Evolutionary conservation across 2,797 vertebrate species (phyloP), one percentile per base, ranked within the genome.

Genomic region (Thalassophryne amazonica): DNA sequence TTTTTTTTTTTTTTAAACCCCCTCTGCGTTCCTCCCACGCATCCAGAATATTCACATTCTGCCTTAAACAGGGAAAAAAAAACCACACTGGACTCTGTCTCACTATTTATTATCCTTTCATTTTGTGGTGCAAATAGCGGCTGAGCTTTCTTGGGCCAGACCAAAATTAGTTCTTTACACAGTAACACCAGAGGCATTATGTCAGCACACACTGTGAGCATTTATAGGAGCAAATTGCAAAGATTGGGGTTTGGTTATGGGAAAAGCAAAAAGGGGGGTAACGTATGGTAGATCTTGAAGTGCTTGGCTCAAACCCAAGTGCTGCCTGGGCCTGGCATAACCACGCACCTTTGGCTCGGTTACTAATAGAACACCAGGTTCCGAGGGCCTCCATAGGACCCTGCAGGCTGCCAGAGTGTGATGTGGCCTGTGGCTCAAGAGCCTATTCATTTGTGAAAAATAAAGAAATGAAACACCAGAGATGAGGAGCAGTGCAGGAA

Each of bases 111-210:
- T 76, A 78, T 80, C 69, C 64, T 79, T 81, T 86, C 77, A 87
- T 77, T 88, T 56, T 76, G 81, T 73, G 96, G 96, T 92, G 92
- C 94, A 93, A 96, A 98, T 81, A 85, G 80, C 86, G 82, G 79
- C 80, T 64, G 65, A 68, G 79, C 71, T 68, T 75, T 77, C 62
- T 57, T 65, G 72, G 68, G 71, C 73, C 78, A 68, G 78, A 84
- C 81, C 76, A 75, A 85, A 88, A 86, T 84, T 76, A 84, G 79
- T 64, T 83, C 83, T 78, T 84, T 81, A 76, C 83, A 77, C 78
- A 73, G 74, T 55, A 76, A 83, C 77, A 83, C 81, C 80, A 69
- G 71, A 73, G 69, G 64, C 73, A 80, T 85, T 80, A 77, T 85
- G 80, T 86, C 71, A 79, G 84, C 74, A 72, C 55, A 80, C 69